A percentile compares a stretch with the other conserved stretches of the same genome.
Conservation (phyloP, 2,888 invertebrate genomes). For the Polydesmus complanatus region DNA sequence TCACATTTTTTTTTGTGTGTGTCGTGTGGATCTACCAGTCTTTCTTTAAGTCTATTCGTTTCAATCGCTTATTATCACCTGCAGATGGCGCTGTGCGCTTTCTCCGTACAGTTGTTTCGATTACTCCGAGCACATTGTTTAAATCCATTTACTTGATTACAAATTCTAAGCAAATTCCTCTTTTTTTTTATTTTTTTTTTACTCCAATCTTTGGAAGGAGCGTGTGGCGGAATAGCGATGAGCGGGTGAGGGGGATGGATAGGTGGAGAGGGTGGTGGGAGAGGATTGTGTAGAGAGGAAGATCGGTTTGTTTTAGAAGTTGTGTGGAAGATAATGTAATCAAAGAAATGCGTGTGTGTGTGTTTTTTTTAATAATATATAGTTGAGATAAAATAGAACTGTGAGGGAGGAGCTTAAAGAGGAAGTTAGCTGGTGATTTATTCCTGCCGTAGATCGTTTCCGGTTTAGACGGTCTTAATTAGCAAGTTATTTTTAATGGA, state of each 20-base stretch:
- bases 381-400: no score
- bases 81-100: background rate
- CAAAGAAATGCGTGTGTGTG: background rate
- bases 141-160: background rate
- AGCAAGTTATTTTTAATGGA: no score
- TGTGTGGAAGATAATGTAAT: background rate
- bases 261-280: background rate
- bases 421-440: no score
- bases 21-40: no score
- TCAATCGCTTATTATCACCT: background rate
- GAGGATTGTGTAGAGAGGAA: no score
- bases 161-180: background rate
- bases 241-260: background rate
- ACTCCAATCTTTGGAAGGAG: background rate
- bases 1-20: no score
- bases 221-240: background rate
- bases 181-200: background rate
- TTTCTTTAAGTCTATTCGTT: no score
- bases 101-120: background rate
- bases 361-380: background rate
- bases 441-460: no score
- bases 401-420: no score
- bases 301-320: no score
- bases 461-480: no score
- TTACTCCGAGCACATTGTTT: background rate